These are phyloP conservation scores for Ctenomys sociabilis DNA, from an alignment of 2,113 vertebrate species.

Conservation along the genomic window DNA sequence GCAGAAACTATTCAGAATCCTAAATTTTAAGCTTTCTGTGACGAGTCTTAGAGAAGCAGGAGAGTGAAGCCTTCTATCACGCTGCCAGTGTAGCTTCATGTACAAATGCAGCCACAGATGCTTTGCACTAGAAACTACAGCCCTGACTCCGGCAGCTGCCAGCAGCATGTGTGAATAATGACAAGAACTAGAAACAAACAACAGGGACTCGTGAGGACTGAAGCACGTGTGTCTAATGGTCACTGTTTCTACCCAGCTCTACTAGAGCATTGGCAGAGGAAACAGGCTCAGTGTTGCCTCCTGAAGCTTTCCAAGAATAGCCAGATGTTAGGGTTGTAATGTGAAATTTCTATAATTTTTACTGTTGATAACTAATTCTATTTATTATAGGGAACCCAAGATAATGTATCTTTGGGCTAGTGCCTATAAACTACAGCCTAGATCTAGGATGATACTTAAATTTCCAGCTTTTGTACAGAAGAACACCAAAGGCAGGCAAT, in stretches of 20 bases:
- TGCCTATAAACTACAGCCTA: background rate
- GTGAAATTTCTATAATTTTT: background rate
- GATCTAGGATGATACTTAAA: background rate
- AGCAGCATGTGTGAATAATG: background rate
- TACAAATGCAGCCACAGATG: background rate
- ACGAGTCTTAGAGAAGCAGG: background rate
- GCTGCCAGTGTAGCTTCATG: background rate
- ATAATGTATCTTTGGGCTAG: background rate
- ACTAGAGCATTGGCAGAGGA: background rate
- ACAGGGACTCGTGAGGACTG: background rate
- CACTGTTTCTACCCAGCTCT: background rate
- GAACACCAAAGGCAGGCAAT: background rate
- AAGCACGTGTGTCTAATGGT: background rate
- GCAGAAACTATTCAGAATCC: background rate
- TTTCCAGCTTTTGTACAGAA: background rate
- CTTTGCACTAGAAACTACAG: background rate
- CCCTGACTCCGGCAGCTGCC: background rate
- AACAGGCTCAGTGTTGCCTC: background rate
- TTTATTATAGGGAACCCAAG: background rate
- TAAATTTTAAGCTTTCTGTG: background rate
- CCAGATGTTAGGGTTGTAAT: background rate
- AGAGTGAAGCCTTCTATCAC: background rate
- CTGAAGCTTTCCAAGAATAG: background rate
- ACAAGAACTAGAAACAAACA: background rate
- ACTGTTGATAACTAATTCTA: background rate